A percentile compares a stretch with the other conserved stretches of the same genome.
Evolutionary conservation across 2,113 vertebrate genomes (phyloP).

Genomic region (Recurvirostra avosetta): DNA sequence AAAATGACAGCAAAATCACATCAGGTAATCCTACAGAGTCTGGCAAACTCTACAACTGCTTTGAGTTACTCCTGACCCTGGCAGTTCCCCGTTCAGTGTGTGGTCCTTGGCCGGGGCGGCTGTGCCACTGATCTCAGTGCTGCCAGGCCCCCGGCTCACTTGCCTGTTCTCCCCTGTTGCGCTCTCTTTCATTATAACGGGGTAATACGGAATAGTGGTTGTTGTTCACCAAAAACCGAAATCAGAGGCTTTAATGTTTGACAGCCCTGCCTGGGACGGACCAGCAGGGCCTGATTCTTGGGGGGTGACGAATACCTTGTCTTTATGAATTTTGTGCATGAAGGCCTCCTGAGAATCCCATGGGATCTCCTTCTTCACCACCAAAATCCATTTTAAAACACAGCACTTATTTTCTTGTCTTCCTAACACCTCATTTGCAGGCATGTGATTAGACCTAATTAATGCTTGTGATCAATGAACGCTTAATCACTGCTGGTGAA

Average conservation of each 20-base stretch:
- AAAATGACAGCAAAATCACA: neutral
- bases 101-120: neutral
- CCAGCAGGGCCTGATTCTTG: neutral
- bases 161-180: neutral
- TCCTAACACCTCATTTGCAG: neutral
- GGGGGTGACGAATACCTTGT: neutral
- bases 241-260: neutral
- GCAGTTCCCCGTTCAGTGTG: neutral
- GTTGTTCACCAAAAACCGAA: neutral
- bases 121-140: neutral
- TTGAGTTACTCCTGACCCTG: neutral
- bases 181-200: neutral
- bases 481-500: neutral
- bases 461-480: slow-evolving; percentile 46
- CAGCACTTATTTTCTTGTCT: neutral
- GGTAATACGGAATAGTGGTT: neutral
- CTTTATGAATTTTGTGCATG: neutral
- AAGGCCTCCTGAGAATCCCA: neutral
- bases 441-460: slow-evolving; percentile 37
- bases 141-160: neutral
- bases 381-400: neutral
- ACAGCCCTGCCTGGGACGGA: neutral
- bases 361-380: neutral
- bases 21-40: neutral
- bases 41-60: neutral